Conservation (phyloP, 1,140 invertebrate genomes). For the Trichonephila clavata region DNA sequence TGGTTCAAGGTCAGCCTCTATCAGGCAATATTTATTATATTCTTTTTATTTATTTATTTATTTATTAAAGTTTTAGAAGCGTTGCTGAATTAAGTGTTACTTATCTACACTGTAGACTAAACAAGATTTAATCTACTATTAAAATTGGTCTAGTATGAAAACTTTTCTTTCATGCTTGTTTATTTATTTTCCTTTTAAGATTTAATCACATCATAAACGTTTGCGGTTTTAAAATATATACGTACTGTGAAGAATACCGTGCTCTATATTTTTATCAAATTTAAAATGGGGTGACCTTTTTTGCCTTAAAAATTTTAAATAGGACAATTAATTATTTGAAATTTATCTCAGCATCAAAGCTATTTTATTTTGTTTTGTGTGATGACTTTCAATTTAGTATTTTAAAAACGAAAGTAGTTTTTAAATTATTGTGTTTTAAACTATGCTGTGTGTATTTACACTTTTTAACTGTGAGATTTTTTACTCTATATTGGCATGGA, state of each 20-base stretch:
- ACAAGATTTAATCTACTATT: neutral
- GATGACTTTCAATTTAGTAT: too few relatives aligned
- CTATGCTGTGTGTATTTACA: too few relatives aligned
- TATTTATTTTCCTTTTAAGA: neutral
- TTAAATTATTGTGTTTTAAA: too few relatives aligned
- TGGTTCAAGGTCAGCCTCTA: neutral
- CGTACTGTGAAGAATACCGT: neutral
- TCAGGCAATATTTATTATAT: neutral
- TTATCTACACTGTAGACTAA: conserved; percentile 5
- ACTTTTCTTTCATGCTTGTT: neutral
- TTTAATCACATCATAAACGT: neutral
- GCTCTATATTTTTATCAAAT: too few relatives aligned
- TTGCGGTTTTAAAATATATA: neutral
- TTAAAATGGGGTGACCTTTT: too few relatives aligned
- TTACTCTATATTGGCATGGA: too few relatives aligned
- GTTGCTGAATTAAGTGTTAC: neutral
- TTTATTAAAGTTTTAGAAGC: neutral
- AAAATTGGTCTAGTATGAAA: neutral
- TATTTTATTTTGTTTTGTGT: too few relatives aligned
- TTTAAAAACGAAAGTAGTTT: too few relatives aligned
- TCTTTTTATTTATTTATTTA: neutral
- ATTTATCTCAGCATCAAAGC: too few relatives aligned
- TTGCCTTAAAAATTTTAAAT: too few relatives aligned
- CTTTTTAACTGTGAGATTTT: too few relatives aligned
- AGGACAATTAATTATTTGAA: too few relatives aligned